Base-by-base conservation (phyloP, 2,888 invertebrate species). In the Gasteruption jaculator region DNA sequence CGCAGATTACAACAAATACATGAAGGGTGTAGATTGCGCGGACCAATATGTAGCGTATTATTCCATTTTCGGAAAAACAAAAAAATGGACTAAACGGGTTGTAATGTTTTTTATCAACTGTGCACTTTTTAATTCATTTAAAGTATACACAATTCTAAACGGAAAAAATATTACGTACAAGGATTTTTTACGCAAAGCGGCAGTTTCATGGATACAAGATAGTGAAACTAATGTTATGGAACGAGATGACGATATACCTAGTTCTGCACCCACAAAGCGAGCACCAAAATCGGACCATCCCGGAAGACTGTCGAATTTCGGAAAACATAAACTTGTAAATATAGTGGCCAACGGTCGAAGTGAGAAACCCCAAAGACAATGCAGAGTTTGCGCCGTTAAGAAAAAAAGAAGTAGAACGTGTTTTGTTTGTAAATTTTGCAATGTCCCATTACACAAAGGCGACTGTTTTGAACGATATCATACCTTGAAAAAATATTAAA, bases 371-470 rank as follows among this genome's bases (percentile, higher is more conserved):
- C 41, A 18, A 43, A 40, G 36, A 36, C 47, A 48, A 45, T 52
- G 49, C 21, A 47, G 48, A 38, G 48, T 52, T 37, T 50, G 48
- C 42, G 32, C 46, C 30, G 18, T 12, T 24, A 37, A 48, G 24
- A 50, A 48, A 36, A 50, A 37, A 43, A 35, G 27, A 32, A 43
- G 45, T 25, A 19, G 44, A 40, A 43, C 46, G 27, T 11, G 42
- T 31, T 47, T 45, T 26, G 35, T 41, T 12, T 51, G 47, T 35
- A 38, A 45, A 40, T 49, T 30, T 39, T 50, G 46, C 31, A 31
- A 48, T 16, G 40, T 49, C 19, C 39, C 49, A 15, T 22, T 48
- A 31, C 42, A 40, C 6, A 38, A 39, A 37, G 42, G 42, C n/a
- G 34, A 46, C 30, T 43, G 40, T 40, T 43, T 15, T 20, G 36